Base-by-base conservation (phyloP, 2,113 vertebrate genomes). In the Ailuropoda melanoleuca region DNA sequence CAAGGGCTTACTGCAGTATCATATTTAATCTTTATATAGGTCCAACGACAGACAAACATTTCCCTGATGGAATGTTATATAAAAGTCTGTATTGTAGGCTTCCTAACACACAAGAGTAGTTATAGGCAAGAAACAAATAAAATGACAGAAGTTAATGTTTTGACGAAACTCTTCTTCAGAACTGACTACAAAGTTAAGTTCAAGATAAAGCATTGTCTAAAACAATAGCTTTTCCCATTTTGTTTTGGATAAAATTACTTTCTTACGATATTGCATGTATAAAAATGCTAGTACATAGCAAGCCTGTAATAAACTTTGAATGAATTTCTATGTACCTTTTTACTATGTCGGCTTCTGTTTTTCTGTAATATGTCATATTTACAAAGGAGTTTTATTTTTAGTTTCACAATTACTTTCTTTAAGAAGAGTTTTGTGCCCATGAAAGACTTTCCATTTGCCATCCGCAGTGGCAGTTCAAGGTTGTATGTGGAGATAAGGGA, bases 11-110 rank as follows among this genome's bases (percentile, higher is more conserved):
- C 96, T 98, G 60, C 88, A 97, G 2, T 94, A 74, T 98, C 96
- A 93, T 97, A 97, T 98, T 98, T 97, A 98, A 96, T 97, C 85
- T 98, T 97, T 95, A 97, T 93, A 95, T 77, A 87, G 95, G 81
- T 46, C 84, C 94, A 97, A 53, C 0, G 48, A 96, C 97, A 97
- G 87, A 96, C 81, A 97, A 90, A 94, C 88, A 95, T 98, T 97
- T 97, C 78, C 95, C 95, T 97, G 97, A 96, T 97, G 93, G 92
- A 97, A 94, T 97, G 94, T 94, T 96, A 86, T 90, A 95, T 96
- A 94, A 86, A 97, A 97, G 82, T 91, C 94, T 98, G 97, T 97
- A 91, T 94, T 96, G 96, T 83, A 88, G 60, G 46, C 93, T 95
- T 97, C 81, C 58, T 95, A 91, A 94, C 88, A 95, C 92, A 94